phyloP scores from a whole-genome alignment of 2,113 vertebrate genomes.

The Mormyrus lacerda region DNA sequence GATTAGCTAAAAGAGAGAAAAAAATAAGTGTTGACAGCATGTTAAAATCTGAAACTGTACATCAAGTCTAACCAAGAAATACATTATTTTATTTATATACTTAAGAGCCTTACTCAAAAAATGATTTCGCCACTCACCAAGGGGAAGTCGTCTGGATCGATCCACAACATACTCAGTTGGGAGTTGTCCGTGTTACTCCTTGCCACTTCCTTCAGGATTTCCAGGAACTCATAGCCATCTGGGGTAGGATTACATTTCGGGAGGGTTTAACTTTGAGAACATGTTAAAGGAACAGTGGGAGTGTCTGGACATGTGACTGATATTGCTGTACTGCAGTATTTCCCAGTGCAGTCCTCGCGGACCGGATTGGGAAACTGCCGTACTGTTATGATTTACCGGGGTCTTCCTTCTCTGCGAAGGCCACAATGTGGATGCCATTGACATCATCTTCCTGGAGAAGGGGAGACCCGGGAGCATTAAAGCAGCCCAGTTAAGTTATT shows the following conservation, averaged over 20 bases:
- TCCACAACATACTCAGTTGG: conserved; percentile 91
- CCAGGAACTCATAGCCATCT: conserved; percentile 97
- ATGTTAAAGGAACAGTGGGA: background rate
- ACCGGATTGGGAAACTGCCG: background rate
- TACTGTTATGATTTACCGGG: conserved; percentile 66
- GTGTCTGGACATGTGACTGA: background rate
- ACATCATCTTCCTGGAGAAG: conserved; percentile 82
- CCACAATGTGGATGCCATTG: conserved; percentile 93
- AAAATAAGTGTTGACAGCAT: background rate
- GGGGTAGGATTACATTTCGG: conserved; percentile 27
- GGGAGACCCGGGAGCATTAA: background rate
- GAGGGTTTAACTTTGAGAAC: background rate
- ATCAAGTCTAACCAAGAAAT: background rate
- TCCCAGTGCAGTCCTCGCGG: background rate
- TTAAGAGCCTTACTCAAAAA: background rate
- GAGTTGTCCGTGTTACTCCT: conserved; percentile 92
- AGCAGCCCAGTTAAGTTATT: background rate
- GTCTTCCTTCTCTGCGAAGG: conserved; percentile 92
- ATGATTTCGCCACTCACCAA: conserved; percentile 69
- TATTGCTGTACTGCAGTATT: background rate
- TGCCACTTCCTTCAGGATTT: conserved; percentile 92
- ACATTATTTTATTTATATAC: background rate
- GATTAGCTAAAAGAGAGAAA: conserved; percentile 66
- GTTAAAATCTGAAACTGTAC: background rate
- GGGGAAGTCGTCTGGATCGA: conserved; percentile 92